phyloP scores from a whole-genome alignment of 2,797 vertebrate genomes.

The Sebastes kiyomatsui region DNA sequence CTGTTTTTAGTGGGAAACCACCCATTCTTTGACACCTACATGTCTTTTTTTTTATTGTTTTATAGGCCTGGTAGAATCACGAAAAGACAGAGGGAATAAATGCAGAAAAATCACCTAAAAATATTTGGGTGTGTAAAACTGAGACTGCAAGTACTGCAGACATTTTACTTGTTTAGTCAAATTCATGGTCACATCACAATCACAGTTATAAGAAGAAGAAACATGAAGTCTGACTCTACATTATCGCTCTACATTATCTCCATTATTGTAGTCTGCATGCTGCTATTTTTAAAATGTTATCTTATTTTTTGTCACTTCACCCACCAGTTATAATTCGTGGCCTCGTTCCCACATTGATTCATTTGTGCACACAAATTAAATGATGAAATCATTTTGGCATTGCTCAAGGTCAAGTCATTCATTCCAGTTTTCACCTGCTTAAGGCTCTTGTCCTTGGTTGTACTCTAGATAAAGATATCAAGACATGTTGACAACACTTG shows the following conservation, averaged over 20 bases:
- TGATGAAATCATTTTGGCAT: background rate
- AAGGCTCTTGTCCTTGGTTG: background rate
- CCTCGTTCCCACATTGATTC: background rate
- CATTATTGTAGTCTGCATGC: no score
- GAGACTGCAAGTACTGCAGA: background rate
- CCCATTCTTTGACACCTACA: background rate
- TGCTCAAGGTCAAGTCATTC: background rate
- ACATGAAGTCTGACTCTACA: no score
- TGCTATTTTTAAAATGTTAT: no score
- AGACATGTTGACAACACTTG: background rate
- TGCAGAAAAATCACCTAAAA: background rate
- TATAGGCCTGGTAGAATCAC: background rate
- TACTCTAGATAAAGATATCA: background rate
- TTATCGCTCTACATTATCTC: no score
- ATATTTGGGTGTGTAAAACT: no score
- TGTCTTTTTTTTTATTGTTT: background rate
- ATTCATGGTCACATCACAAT: background rate
- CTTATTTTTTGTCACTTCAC: no score
- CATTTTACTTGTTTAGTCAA: background rate
- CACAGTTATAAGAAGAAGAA: no score
- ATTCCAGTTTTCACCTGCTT: background rate
- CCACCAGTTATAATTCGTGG: background rate
- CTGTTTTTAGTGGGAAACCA: background rate
- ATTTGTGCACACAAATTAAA: background rate
- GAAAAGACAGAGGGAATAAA: fast-evolving